These are phyloP conservation scores for Halocynthia aurantium DNA, from an alignment of 23 tunicate species.

Conservation along the genomic window DNA sequence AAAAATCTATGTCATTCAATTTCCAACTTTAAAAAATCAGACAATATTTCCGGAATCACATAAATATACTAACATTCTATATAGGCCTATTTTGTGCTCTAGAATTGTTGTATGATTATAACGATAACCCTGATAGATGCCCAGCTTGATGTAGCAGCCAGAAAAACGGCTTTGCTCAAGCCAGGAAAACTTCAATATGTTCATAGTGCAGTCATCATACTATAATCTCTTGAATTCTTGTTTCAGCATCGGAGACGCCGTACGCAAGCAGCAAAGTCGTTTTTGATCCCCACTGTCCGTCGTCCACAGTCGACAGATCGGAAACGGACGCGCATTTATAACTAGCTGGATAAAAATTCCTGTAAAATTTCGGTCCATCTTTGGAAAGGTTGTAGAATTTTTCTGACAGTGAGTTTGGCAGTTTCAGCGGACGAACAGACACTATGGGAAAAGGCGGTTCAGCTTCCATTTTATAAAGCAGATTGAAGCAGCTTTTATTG, in stretches of 20 bases:
- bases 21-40: no score
- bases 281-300: background rate
- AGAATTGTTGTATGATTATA: no score
- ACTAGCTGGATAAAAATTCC: background rate
- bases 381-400: background rate
- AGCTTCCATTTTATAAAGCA: background rate
- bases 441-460: background rate
- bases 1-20: no score
- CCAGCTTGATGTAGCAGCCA: no score
- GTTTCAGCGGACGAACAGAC: background rate
- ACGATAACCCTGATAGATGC: no score
- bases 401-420: background rate
- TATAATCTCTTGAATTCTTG: background rate
- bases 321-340: conserved; percentile 6
- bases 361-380: background rate
- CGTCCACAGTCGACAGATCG: background rate
- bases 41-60: no score
- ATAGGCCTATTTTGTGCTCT: no score
- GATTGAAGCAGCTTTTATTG: background rate
- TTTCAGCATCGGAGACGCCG: conserved; percentile 2
- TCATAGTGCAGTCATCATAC: no score
- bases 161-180: no score
- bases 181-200: no score
- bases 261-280: background rate
- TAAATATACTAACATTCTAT: no score